phyloP scores from a whole-genome alignment of 1,140 invertebrate genomes.

The Ostrea edulis region DNA sequence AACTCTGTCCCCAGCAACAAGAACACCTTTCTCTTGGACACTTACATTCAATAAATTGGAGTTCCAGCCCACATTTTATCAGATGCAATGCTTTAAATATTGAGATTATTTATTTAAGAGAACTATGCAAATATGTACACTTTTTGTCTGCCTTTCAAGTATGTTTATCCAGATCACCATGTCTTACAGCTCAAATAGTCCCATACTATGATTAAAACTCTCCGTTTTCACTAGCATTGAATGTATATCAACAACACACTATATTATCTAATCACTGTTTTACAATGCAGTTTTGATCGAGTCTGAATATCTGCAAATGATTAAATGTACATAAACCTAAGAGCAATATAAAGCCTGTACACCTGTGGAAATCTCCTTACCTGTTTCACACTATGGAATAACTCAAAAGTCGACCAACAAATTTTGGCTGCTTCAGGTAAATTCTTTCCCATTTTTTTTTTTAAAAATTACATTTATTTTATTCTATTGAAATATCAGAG shows the following conservation, averaged over 20 bases:
- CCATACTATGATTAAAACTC: conserved; percentile 20
- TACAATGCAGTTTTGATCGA: conserved; percentile 11
- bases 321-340: neutral
- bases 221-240: neutral
- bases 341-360: neutral
- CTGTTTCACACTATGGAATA: no score
- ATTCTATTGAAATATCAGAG: no score
- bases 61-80: conserved; percentile 34
- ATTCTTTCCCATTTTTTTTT: no score
- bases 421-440: no score
- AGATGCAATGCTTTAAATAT: conserved; percentile 31
- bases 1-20: neutral
- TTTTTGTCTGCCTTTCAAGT: conserved; percentile 19
- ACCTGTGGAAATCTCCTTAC: neutral
- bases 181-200: neutral
- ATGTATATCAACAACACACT: conserved; percentile 24
- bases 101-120: conserved; percentile 33
- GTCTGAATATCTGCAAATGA: conserved; percentile 6
- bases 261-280: conserved; percentile 27
- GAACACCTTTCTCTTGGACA: conserved; percentile 9
- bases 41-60: conserved; percentile 31
- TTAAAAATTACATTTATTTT: no score
- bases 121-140: conserved; percentile 34
- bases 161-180: conserved; percentile 12
- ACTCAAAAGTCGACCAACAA: no score